Conservation (phyloP, 2,888 invertebrate genomes). For the Pycnomerus fuliginosus region DNA sequence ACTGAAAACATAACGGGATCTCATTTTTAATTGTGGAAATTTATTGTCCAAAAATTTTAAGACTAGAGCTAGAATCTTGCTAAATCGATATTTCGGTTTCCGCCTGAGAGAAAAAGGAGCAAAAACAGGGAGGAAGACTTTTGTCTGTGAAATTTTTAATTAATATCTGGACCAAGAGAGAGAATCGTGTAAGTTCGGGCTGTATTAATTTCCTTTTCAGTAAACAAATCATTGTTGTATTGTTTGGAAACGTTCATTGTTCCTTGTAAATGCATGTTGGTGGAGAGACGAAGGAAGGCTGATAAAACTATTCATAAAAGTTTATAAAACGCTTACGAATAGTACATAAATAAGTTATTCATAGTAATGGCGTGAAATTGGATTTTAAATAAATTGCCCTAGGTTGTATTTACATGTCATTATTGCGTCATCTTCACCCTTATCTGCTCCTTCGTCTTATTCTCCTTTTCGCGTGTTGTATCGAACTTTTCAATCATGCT, state of each 20-base stretch:
- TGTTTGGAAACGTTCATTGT: slow-evolving; percentile 25
- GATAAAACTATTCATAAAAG: slow-evolving; percentile 35
- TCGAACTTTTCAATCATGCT: slow-evolving; percentile 22
- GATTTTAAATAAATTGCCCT: slow-evolving; percentile 46
- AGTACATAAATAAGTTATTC: slow-evolving; percentile 40
- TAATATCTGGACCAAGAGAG: slow-evolving; percentile 15
- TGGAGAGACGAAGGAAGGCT: slow-evolving; percentile 7
- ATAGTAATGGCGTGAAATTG: slow-evolving; percentile 43
- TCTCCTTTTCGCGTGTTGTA: slow-evolving; percentile 11
- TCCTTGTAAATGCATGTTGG: slow-evolving; percentile 24
- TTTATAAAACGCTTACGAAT: slow-evolving; percentile 33
- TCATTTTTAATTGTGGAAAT: no score
- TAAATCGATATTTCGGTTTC: no score
- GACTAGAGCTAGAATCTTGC: no score
- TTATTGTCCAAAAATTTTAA: no score
- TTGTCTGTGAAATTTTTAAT: no score
- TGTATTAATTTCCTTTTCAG: slow-evolving; percentile 24
- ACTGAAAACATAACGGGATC: no score
- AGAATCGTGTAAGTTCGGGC: slow-evolving; percentile 14
- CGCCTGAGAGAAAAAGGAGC: no score
- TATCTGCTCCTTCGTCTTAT: slow-evolving; percentile 13
- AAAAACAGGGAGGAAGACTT: no score
- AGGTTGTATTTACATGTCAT: slow-evolving; percentile 45
- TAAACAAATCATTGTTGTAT: slow-evolving; percentile 27
- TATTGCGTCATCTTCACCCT: slow-evolving; percentile 39